These are phyloP conservation scores for Chrosomus eos DNA, from an alignment of 2,797 vertebrate genomes.

Conservation along the genomic window DNA sequence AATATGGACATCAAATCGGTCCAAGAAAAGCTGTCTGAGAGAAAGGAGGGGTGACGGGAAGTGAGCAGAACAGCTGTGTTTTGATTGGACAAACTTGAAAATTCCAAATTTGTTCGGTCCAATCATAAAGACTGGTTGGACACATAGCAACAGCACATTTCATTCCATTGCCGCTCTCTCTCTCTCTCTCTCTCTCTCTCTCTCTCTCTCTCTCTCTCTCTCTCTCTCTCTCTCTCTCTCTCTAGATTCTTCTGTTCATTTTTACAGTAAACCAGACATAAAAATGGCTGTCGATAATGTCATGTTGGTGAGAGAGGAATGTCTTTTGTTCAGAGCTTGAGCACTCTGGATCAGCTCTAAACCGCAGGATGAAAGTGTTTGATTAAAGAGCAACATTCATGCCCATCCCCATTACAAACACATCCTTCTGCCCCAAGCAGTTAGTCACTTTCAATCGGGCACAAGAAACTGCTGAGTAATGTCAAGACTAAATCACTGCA, in stretches of 20 bases:
- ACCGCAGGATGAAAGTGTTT: constrained; percentile 58
- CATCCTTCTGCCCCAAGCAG: constrained; percentile 64
- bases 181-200: constrained; percentile 5
- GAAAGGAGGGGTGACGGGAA: constrained; percentile 57
- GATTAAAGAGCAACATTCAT: constrained; percentile 38
- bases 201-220: constrained; percentile 3
- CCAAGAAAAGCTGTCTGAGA: constrained; percentile 51
- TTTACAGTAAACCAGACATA: constrained; percentile 26
- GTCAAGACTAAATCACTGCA: constrained; percentile 53
- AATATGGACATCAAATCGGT: constrained; percentile 82
- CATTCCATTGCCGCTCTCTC: constrained; percentile 29
- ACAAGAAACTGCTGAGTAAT: constrained; percentile 54
- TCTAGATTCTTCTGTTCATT: constrained; percentile 24
- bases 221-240: too few species aligned
- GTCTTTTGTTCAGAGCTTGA: constrained; percentile 78
- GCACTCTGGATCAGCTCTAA: constrained; percentile 70
- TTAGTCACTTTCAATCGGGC: constrained; percentile 30
- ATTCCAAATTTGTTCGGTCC: constrained; percentile 72
- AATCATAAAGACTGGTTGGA: constrained; percentile 68
- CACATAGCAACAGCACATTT: constrained; percentile 52
- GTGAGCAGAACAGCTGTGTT: constrained; percentile 49
- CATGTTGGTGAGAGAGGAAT: constrained; percentile 72
- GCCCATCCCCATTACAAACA: constrained; percentile 45
- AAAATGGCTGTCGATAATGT: constrained; percentile 18
- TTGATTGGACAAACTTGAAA: constrained; percentile 79